Evolutionary conservation across 2,113 vertebrate species (phyloP).

Genomic region (Pithys albifrons): DNA sequence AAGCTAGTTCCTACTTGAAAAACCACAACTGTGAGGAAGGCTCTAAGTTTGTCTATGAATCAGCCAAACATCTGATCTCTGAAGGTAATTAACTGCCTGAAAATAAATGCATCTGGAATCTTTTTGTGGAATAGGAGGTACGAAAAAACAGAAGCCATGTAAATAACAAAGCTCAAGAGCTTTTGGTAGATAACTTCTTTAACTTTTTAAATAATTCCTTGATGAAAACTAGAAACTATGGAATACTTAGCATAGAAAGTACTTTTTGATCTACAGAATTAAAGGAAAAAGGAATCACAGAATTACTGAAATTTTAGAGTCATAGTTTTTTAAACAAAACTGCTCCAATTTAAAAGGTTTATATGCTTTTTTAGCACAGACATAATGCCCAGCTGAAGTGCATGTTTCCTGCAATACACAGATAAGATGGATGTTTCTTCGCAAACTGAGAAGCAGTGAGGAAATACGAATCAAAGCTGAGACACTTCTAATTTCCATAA

Average conservation of each 20-base stretch:
- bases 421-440: not conserved
- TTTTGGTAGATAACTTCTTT: not conserved
- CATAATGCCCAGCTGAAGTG: not conserved
- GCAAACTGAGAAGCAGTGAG: not conserved
- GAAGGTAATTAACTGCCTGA: constrained; percentile 29
- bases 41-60: constrained; percentile 45
- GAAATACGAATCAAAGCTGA: not conserved
- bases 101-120: constrained; percentile 38
- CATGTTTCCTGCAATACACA: not conserved
- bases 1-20: constrained; percentile 53
- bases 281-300: not conserved
- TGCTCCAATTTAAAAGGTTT: not conserved
- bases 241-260: not conserved
- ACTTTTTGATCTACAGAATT: not conserved
- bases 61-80: constrained; percentile 61
- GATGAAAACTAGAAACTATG: not conserved
- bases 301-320: not conserved
- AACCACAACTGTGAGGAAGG: not conserved
- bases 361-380: not conserved
- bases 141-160: not conserved
- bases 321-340: not conserved
- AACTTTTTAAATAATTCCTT: not conserved
- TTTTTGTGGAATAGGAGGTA: not conserved
- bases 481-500: not conserved
- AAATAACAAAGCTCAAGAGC: not conserved